phyloP scores from a whole-genome alignment of 2,113 vertebrate species.

The Eulemur rufifrons region DNA sequence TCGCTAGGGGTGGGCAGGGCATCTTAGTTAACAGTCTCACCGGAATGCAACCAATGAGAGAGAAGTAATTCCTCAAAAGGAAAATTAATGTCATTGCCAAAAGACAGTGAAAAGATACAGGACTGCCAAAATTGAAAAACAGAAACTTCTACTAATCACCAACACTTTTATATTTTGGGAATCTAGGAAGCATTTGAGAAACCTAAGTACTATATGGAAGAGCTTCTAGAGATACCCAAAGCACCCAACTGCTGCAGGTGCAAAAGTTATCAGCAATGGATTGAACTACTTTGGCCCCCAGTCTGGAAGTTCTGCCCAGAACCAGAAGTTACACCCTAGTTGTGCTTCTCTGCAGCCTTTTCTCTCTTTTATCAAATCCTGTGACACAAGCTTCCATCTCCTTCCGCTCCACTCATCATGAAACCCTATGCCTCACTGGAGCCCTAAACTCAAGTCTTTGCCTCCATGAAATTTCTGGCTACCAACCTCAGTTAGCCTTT shows the following conservation, averaged over 20 bases:
- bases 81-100: neutral
- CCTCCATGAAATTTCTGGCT: neutral
- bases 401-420: neutral
- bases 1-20: neutral
- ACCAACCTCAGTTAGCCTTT: neutral
- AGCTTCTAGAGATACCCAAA: neutral
- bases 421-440: neutral
- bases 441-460: neutral
- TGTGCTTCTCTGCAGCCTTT: neutral
- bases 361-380: neutral
- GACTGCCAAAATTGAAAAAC: conserved; percentile 12
- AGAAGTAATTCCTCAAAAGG: neutral
- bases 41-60: neutral
- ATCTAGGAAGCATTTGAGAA: neutral
- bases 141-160: neutral
- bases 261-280: neutral
- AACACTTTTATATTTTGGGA: neutral
- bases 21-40: neutral
- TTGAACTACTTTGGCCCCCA: neutral
- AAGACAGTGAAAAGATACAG: neutral
- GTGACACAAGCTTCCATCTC: neutral
- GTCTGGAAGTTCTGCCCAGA: neutral
- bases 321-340: neutral
- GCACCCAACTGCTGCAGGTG: neutral
- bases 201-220: neutral